These are phyloP conservation scores for Apus apus DNA, from an alignment of 2,113 vertebrate genomes.

Conservation along the genomic window DNA sequence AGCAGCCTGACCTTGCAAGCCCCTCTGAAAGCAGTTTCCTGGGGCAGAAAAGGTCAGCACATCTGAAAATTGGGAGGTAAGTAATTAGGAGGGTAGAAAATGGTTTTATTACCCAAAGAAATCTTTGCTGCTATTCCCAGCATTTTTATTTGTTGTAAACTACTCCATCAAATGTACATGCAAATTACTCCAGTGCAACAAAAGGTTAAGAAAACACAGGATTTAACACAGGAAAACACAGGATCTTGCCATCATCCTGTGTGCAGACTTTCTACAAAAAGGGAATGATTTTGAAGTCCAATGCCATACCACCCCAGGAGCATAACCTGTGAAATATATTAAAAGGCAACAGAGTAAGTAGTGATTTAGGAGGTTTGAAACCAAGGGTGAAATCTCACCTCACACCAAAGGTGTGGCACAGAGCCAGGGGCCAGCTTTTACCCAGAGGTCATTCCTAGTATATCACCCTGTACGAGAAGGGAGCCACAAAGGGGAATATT, in stretches of 20 bases:
- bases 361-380: neutral
- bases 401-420: neutral
- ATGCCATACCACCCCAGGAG: neutral
- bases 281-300: neutral
- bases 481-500: neutral
- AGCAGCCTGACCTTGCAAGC: neutral
- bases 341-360: neutral
- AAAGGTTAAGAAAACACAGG: neutral
- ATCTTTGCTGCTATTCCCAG: neutral
- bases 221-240: too few relatives aligned
- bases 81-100: neutral
- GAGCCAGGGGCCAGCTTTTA: neutral
- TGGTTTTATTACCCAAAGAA: neutral
- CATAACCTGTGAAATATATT: neutral
- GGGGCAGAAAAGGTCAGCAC: neutral
- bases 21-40: neutral
- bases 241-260: neutral
- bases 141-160: neutral
- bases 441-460: neutral
- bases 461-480: neutral
- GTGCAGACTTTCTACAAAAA: neutral
- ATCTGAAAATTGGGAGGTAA: neutral
- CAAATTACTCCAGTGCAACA: neutral
- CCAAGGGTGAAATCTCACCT: neutral
- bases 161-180: neutral